Base-by-base conservation (phyloP, 2,888 invertebrate species). In the Tiliacea aurago region DNA sequence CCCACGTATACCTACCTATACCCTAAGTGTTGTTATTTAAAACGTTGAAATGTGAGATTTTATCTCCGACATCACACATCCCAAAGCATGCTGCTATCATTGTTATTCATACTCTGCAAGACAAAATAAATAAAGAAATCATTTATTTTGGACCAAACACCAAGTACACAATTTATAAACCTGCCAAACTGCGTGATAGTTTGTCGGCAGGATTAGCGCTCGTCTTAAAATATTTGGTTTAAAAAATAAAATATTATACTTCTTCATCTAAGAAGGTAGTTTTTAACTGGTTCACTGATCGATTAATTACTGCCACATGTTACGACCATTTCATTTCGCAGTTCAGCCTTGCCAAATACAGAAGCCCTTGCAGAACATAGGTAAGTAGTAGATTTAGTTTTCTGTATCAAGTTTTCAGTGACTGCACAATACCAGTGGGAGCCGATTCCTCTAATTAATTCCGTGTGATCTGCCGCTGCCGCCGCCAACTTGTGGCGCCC, bases 391-490 rank as follows among this genome's bases (percentile, higher is more conserved):
- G 9, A 59, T 59, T 59, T 37, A 10, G 23, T 64, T 43, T 10
- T 20, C n/a, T 28, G 47, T 23, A n/a, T 9, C 10, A 56, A 74
- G 51, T 61, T 23, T 73, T 23, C 6, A 43, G 62, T 45, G 13
- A 47, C n/a, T 15, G n/a, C 45, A 20, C 15, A 59, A 28, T 73
- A n/a, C 45, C 9, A 10, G 43, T 65, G n/a, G 15, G 13, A 56
- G 61, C 18, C 56, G 28, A 71, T 76, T 53, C 66, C 66, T 78
- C 63, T 79, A 76, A 81, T 81, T 23, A 75, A 78, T 71, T 82
- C 71, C 23, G 53, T 73, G 56, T 78, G 62, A 82, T 75, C 67
- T 69, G 59, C 37, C 23, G 20, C 56, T 70, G 67, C 11, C 28
- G 62, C 59, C 20, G 23, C 49, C 23, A n/a, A 37, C 28, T 62